Evolutionary conservation across 1,140 invertebrate genomes (phyloP), one percentile per base, ranked within the genome.

Genomic region (Tetramorium simillimum): DNA sequence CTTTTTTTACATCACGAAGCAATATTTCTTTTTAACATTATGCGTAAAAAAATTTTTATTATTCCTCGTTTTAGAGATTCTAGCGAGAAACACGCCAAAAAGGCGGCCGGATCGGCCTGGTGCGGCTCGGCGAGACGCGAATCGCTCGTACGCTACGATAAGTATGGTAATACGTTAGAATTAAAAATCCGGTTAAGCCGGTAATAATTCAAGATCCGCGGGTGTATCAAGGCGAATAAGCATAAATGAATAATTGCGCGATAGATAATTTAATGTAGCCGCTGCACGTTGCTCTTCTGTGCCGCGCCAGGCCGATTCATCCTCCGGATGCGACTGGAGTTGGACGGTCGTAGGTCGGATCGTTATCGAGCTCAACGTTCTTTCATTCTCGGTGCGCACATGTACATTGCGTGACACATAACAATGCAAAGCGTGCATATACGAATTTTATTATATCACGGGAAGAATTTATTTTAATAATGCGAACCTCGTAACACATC

Each of bases 171-270:
- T 94, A 94, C 88, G 91, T 93, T 93, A 92, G 92, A 94, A 95
- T 95, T 94, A 94, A 94, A 94, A 94, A 81, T 93, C 89, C 91
- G 91, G 92, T 93, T 91, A 94, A 94, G 93, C 93, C 92, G 92
- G 94, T 92, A 95, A 95, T 95, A 95, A 94, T 94, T 95, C 93
- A 95, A 94, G 93, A 94, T 94, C 93, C 92, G 88, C 89, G 92
- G 73, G 92, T 94, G 91, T 94, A 95, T 95, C 93, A 94, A 93
- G 86, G 86, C 92, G 93, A 95, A 95, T 95, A 95, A 94, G 94
- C 94, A 95, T 95, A 95, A 95, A 95, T 95, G 94, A 95, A 95
- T 95, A 95, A 95, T 94, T 94, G 93, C 91, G 77, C 89, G 92
- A 94, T 94, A 94, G 93, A 94, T 94, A 94, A 94, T 94, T 93